Base-by-base conservation (phyloP, 1,140 invertebrate genomes). In the Tetramorium parvispinum region DNA sequence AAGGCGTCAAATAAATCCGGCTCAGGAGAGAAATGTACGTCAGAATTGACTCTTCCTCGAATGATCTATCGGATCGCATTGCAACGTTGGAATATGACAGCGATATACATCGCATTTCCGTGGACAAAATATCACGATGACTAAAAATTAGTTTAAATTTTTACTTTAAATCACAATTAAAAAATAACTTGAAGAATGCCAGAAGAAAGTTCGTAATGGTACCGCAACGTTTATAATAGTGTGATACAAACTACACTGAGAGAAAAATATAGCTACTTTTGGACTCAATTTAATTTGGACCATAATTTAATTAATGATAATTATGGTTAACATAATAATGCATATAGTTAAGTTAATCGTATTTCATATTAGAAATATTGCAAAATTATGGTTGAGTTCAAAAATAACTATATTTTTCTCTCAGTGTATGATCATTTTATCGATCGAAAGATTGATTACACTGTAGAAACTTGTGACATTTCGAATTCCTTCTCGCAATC, bases 1-100 rank as follows among this genome's bases (percentile, higher is more conserved):
- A 92, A 89, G 87, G 73, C 88, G 59, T 87, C 90, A 87, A 91
- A 89, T 90, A 91, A 90, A 92, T 93, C 88, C 87, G 89, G 88
- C 91, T 93, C 88, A 89, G 85, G 63, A 75, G 71, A 76, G 73
- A 88, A 85, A 83, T 73, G 78, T 49, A 87, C 86, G 61, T 43
- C 13, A 87, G 79, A 87, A 89, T 79, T 78, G 46, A 37, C 32
- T 32, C 37, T 32, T 21, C 13, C 13, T 53, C 18, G 37, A 10
- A 43, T 53, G 1, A 13, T 18, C 70, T 13, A 16, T 4, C 10
- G 71, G 71, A 8, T 32, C 13, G 24, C 51, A 18, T 13, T 49
- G 37, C 46, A 57, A 49, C 49, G 37, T 32, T 32, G 13, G 13
- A 73, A 73, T 21, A 66, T 77, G 21, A n/a, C 18, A 13, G 6